A percentile compares a stretch with the other conserved stretches of the same genome.
phyloP scores from a whole-genome alignment of 2,888 invertebrate species.

The Coelogynopora nodosa region DNA sequence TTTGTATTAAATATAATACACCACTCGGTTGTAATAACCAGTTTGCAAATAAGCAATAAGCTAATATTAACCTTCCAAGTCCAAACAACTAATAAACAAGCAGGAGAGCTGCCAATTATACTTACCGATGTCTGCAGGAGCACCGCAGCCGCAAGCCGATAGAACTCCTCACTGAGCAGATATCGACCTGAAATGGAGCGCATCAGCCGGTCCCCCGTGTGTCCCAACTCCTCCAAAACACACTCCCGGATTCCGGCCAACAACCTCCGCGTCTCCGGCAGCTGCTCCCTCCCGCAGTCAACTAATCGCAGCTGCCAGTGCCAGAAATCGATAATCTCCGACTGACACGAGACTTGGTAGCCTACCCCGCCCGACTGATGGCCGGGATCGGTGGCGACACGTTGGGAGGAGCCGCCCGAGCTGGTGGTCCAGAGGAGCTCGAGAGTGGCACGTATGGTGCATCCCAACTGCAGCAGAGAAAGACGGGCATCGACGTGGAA shows the following conservation, averaged over 20 bases:
- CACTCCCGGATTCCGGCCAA: neutral
- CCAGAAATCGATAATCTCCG: neutral
- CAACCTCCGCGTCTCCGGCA: neutral
- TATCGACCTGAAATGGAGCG: conserved; percentile 3
- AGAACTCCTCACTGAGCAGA: neutral
- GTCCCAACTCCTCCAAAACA: neutral
- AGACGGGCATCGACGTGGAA: neutral
- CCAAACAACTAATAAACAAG: too few relatives aligned
- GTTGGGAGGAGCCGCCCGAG: neutral
- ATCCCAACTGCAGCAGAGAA: neutral
- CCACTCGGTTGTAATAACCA: too few relatives aligned
- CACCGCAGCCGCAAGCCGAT: neutral
- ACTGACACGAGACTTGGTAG: neutral
- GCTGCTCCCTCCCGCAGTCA: neutral
- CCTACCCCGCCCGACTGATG: neutral
- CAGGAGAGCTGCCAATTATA: neutral
- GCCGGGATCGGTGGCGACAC: neutral
- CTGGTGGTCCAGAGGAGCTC: neutral
- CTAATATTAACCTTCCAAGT: too few relatives aligned
- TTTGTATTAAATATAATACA: too few relatives aligned
- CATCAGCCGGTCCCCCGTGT: neutral
- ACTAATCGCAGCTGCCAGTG: neutral
- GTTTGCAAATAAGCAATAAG: too few relatives aligned
- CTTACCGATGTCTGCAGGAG: neutral
- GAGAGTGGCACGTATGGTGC: neutral